Evolutionary conservation across 1,140 invertebrate species (phyloP).

Genomic region (Drosophila ohnishii): DNA sequence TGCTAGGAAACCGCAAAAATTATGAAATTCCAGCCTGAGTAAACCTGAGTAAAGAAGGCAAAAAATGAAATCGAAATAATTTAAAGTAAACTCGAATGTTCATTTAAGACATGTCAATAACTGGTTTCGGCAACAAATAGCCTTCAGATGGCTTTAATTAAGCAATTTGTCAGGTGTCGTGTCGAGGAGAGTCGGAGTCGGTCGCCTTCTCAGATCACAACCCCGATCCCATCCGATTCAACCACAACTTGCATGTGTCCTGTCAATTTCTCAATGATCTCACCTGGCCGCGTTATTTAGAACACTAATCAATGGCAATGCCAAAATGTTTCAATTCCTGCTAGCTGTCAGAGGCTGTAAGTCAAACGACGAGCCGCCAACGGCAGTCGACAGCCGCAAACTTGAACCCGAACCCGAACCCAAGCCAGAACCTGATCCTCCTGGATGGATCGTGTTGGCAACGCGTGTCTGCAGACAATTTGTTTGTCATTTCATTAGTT

Average conservation of each 20-base stretch:
- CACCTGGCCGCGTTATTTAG: constrained; percentile 61
- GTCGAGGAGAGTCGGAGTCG: constrained; percentile 44
- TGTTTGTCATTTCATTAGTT: constrained; percentile 69
- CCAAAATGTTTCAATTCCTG: constrained; percentile 68
- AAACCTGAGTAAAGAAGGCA: background rate
- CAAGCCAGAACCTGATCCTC: constrained; percentile 53
- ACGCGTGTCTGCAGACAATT: constrained; percentile 71
- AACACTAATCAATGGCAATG: constrained; percentile 72
- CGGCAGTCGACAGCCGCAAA: constrained; percentile 50
- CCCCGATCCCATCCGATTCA: constrained; percentile 22
- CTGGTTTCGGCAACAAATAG: constrained; percentile 67
- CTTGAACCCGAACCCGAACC: constrained; percentile 29
- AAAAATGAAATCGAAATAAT: constrained; percentile 23
- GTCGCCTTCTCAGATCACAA: constrained; percentile 40
- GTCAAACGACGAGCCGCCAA: constrained; percentile 59
- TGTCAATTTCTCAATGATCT: constrained; percentile 61
- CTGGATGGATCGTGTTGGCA: constrained; percentile 45
- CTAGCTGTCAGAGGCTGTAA: constrained; percentile 22
- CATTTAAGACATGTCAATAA: constrained; percentile 68
- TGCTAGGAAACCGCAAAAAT: constrained; percentile 53
- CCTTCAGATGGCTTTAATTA: constrained; percentile 72
- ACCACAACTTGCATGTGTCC: constrained; percentile 59
- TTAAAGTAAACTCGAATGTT: constrained; percentile 41
- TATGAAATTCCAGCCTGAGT: constrained; percentile 20
- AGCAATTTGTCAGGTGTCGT: constrained; percentile 74